These are phyloP conservation scores for Serrognathus titanus DNA, from an alignment of 2,888 invertebrate genomes.

Conservation along the genomic window DNA sequence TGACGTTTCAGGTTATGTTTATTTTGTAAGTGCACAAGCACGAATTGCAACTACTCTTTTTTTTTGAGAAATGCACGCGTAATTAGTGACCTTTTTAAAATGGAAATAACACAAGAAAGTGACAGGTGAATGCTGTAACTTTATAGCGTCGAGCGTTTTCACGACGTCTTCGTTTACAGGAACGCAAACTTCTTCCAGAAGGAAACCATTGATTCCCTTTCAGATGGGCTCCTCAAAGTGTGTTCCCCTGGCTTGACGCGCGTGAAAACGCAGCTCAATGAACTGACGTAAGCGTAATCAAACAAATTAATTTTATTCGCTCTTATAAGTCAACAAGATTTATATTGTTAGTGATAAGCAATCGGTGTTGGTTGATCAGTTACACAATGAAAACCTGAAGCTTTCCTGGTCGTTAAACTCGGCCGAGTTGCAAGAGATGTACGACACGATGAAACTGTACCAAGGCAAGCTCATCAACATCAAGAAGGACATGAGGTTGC, in stretches of 20 bases:
- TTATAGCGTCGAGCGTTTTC: too few relatives aligned
- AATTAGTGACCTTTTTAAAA: too few relatives aligned
- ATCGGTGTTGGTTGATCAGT: constrained; percentile 43
- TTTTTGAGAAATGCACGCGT: too few relatives aligned
- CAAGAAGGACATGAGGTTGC: constrained; percentile 47
- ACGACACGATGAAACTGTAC: constrained; percentile 45
- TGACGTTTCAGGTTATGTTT: too few relatives aligned
- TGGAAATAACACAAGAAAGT: too few relatives aligned
- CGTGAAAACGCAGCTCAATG: constrained; percentile 44
- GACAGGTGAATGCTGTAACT: too few relatives aligned
- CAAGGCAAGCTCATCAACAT: constrained; percentile 46
- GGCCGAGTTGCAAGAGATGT: constrained; percentile 38
- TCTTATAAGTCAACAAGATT: neutral
- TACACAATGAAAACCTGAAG: constrained; percentile 37
- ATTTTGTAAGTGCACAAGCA: too few relatives aligned
- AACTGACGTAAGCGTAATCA: constrained; percentile 44
- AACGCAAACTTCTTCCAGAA: neutral
- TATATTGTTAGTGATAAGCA: constrained; percentile 28
- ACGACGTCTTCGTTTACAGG: neutral
- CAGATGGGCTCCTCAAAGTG: constrained; percentile 40
- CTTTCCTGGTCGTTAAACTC: constrained; percentile 33
- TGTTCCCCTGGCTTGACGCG: constrained; percentile 44
- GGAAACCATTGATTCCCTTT: constrained; percentile 24
- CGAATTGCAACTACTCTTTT: too few relatives aligned
- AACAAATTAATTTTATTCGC: too few relatives aligned